Conservation (phyloP, 2,888 invertebrate species). For the Idaea straminata region DNA sequence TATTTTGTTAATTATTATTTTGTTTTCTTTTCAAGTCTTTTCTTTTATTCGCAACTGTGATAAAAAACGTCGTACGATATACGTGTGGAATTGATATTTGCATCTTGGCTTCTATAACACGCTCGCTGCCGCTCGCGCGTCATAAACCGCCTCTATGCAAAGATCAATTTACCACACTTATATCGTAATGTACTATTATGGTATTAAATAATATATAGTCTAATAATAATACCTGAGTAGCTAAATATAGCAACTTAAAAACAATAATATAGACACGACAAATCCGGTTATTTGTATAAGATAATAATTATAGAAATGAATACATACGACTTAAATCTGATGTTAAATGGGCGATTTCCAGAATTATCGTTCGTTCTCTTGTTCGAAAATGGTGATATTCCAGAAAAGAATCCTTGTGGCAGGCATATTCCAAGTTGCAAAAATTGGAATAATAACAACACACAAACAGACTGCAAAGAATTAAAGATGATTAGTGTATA, state of each 20-base stretch:
- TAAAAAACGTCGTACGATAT: too few species aligned
- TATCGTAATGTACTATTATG: too few species aligned
- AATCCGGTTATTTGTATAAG: background rate
- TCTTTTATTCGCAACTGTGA: too few species aligned
- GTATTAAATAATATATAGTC: too few species aligned
- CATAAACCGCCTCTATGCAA: too few species aligned
- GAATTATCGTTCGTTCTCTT: background rate
- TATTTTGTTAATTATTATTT: too few species aligned
- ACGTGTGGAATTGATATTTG: too few species aligned
- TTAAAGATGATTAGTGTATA: background rate
- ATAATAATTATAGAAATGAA: background rate
- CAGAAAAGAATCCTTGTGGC: background rate
- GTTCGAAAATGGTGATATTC: background rate
- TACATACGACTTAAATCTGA: background rate
- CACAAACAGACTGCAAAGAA: background rate
- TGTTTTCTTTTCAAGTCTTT: too few species aligned
- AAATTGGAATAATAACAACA: background rate
- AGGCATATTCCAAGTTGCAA: background rate
- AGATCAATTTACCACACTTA: too few species aligned
- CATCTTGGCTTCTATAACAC: too few species aligned
- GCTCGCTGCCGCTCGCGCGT: too few species aligned
- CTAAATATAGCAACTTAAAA: background rate
- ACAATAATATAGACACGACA: background rate
- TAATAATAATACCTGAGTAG: background rate
- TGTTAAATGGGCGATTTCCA: background rate